phyloP scores from a whole-genome alignment of 2,797 vertebrate genomes.

The Pseudopleuronectes americanus region DNA sequence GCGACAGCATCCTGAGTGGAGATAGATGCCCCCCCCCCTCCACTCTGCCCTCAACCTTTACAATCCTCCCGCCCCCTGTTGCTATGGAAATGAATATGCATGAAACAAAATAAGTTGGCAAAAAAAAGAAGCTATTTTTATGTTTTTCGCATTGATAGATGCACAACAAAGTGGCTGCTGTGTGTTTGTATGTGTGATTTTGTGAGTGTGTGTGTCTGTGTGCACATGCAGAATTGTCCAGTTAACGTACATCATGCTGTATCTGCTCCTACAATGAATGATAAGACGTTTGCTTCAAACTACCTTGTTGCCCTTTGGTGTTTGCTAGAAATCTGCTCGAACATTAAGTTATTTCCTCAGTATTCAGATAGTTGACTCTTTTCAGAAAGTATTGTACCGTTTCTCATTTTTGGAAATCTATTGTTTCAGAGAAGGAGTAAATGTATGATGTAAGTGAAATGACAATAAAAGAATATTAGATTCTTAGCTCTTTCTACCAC shows the following conservation, averaged over 20 bases:
- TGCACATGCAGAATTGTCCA: slow-evolving; percentile 37
- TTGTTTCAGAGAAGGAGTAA: slow-evolving; percentile 58
- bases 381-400: slow-evolving; percentile 52
- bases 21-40: not conserved
- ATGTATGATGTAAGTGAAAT: slow-evolving; percentile 55
- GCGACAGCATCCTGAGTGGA: slow-evolving; percentile 31
- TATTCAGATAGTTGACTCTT: slow-evolving; percentile 58
- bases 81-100: slow-evolving; percentile 75
- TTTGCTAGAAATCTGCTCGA: slow-evolving; percentile 67
- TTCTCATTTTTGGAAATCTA: slow-evolving; percentile 74
- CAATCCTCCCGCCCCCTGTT: slow-evolving; percentile 33
- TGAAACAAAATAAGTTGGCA: slow-evolving; percentile 66
- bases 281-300: slow-evolving; percentile 34
- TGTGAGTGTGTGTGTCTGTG: slow-evolving; percentile 16
- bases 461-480: slow-evolving; percentile 67
- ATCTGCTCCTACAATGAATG: slow-evolving; percentile 43
- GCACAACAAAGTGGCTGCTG: slow-evolving; percentile 63
- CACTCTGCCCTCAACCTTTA: slow-evolving; percentile 6
- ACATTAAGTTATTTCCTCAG: slow-evolving; percentile 56
- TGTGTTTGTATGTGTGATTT: slow-evolving; percentile 23
- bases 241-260: slow-evolving; percentile 40
- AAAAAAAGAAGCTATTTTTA: slow-evolving; percentile 35
- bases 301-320: slow-evolving; percentile 56
- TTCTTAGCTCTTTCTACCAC: slow-evolving; percentile 46
- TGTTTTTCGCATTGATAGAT: slow-evolving; percentile 41